Conservation (phyloP, 1,140 invertebrate species). For the Andrena cerasifolii region DNA sequence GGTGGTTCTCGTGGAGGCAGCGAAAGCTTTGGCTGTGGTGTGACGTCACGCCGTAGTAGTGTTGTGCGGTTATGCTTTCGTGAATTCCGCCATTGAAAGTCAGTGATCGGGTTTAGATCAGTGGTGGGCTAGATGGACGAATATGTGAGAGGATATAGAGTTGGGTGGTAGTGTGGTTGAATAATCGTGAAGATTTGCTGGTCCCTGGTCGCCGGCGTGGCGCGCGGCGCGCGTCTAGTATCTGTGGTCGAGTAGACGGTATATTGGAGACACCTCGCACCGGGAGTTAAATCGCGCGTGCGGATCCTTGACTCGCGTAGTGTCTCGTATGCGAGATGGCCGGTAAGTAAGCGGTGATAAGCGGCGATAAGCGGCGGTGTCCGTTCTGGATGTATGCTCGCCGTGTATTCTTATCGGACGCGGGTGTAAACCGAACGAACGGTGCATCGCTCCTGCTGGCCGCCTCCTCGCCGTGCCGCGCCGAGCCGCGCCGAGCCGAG, state of each 20-base stretch:
- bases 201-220: constrained; percentile 57
- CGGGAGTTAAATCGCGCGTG: constrained; percentile 45
- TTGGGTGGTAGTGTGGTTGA: constrained; percentile 21
- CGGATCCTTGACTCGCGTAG: constrained; percentile 50
- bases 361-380: background rate
- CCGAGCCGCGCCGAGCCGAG: no score
- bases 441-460: constrained; percentile 44
- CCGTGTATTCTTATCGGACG: constrained; percentile 17
- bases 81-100: constrained; percentile 76
- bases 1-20: constrained; percentile 65
- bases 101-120: constrained; percentile 35
- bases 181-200: constrained; percentile 41
- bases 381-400: background rate
- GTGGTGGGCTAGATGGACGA: constrained; percentile 36
- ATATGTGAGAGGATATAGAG: constrained; percentile 60
- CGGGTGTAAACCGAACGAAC: constrained; percentile 37
- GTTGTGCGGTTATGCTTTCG: constrained; percentile 73
- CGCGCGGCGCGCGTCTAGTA: constrained; percentile 49
- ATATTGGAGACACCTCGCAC: constrained; percentile 31
- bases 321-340: constrained; percentile 73
- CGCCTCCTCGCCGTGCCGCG: constrained; percentile 10
- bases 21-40: constrained; percentile 49
- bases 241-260: constrained; percentile 33
- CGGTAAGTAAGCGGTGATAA: constrained; percentile 71
- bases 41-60: constrained; percentile 74